Evolutionary conservation across 53 echinoderm and acorn worm genomes (phyloP), one percentile per base, ranked within the genome.

Genomic region (Crossaster papposus): DNA sequence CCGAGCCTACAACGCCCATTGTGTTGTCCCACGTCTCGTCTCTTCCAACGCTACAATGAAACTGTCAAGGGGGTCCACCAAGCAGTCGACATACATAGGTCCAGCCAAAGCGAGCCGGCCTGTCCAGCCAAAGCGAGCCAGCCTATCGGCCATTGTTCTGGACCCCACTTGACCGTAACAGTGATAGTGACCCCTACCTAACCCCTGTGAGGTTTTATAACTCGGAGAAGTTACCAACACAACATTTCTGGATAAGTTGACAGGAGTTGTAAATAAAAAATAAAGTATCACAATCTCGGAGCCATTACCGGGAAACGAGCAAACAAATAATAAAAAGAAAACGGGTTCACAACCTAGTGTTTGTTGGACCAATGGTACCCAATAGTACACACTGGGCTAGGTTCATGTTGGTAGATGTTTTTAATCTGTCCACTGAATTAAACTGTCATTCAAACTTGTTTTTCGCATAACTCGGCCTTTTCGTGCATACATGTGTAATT

Each of bases 401-500:
- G 35, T n/a, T 71, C 30, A 9, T 68, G 68, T 9, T 9, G 22
- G 4, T 28, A 14, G 63, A 22, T 53, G 32, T 83, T 58, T 83
- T 38, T 23, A 58, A 36, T 36, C 54, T 1, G 17, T 82, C 44
- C 14, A 82, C 22, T 64, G 68, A 38, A 65, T 37, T 8, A 36
- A 75, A 75, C 58, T 86, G 86, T 62, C 86, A 86, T 33, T 86
- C 86, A 86, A 86, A 86, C 33, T 86, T 86, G 86, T 86, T 86
- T n/a, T 86, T 86, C 26, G 86, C 86, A 86, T 76, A 74, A 74
- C 86, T 74, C 55, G 4, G 58, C 30, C 8, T 86, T 86, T 76
- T 76, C 76, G 32, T 52, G 36, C 33, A 50, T 64, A 65, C 9
- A 72, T 58, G 86, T 86, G 72, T 75, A 58, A 75, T 76, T 86